Percentiles rank a stretch among this genome's conserved stretches.
phyloP scores from a whole-genome alignment of 2,113 vertebrate genomes.

The Dolichotis patagonum region DNA sequence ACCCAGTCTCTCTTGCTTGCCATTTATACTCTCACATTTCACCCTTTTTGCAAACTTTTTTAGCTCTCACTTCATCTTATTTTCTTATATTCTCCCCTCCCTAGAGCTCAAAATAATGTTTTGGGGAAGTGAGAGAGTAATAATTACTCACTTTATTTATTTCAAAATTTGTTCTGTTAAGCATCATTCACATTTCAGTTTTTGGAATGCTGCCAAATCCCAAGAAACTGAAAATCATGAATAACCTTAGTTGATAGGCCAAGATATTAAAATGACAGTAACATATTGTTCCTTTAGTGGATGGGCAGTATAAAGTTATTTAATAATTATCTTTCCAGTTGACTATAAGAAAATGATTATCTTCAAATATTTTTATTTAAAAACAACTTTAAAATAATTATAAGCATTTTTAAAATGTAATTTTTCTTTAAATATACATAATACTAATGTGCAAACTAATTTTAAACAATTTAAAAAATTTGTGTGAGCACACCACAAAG shows the following conservation, averaged over 20 bases:
- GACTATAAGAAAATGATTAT: not conserved
- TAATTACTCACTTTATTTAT: not conserved
- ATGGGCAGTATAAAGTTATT: not conserved
- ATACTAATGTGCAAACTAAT: not conserved
- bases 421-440: constrained; percentile 3
- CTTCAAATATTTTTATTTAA: not conserved
- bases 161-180: not conserved
- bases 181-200: not conserved
- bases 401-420: not conserved
- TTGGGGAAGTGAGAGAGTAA: not conserved
- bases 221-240: not conserved
- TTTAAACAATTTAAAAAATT: not conserved
- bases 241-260: not conserved
- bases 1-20: not conserved
- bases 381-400: not conserved
- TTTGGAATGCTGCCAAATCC: not conserved
- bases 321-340: not conserved
- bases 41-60: not conserved
- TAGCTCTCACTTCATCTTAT: not conserved
- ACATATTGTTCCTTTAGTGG: not conserved
- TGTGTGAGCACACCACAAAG: not conserved
- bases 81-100: not conserved
- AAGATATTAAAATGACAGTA: constrained; percentile 1
- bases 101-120: not conserved
- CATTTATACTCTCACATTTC: not conserved